Evolutionary conservation across 2,113 vertebrate species (phyloP).

Genomic region (Saguinus midas): DNA sequence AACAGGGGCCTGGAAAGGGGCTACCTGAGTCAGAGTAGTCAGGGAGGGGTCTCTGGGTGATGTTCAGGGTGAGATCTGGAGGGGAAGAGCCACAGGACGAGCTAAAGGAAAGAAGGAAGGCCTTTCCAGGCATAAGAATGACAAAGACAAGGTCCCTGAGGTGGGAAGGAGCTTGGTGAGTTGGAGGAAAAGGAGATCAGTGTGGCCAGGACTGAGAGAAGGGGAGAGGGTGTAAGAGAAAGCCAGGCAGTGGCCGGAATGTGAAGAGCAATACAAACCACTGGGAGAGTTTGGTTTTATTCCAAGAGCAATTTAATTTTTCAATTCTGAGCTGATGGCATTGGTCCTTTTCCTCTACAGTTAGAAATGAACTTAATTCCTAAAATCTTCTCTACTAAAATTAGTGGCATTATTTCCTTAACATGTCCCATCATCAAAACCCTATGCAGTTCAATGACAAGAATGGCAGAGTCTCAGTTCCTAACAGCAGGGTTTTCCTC

Average conservation of each 20-base stretch:
- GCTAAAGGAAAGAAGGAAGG: not conserved
- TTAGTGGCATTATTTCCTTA: not conserved
- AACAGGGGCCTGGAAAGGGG: not conserved
- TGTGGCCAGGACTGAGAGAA: too few species aligned
- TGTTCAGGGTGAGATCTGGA: not conserved
- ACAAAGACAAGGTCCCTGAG: not conserved
- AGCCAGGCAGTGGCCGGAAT: not conserved
- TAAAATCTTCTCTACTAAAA: not conserved
- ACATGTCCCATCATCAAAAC: not conserved
- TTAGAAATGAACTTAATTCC: not conserved
- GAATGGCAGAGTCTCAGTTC: not conserved
- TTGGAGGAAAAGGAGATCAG: accelerated
- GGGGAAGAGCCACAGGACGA: not conserved
- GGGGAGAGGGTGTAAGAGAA: not conserved
- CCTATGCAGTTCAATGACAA: not conserved
- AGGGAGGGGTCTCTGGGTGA: not conserved
- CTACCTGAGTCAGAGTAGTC: not conserved
- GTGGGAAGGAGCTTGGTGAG: not conserved
- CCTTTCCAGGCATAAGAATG: not conserved
- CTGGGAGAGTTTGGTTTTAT: not conserved
- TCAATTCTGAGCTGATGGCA: not conserved
- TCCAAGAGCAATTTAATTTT: not conserved
- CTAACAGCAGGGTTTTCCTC: not conserved
- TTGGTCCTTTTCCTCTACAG: not conserved
- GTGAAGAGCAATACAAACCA: not conserved